Percentiles rank a stretch among this genome's conserved stretches.
Conservation (phyloP, 2,797 vertebrate genomes). For the Spheniscus humboldti region DNA sequence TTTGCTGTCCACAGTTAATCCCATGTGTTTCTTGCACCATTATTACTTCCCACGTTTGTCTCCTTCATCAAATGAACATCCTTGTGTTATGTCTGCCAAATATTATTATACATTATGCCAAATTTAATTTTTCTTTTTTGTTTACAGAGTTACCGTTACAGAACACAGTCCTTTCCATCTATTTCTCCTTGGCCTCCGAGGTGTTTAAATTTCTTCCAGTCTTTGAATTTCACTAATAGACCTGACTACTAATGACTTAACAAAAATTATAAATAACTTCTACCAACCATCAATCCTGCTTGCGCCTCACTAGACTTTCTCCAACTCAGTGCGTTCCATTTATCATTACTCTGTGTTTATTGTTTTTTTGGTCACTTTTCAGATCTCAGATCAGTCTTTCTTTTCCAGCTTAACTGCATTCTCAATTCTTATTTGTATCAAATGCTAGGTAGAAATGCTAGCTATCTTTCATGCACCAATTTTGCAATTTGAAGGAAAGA, state of each 20-base stretch:
- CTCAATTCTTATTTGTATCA: neutral
- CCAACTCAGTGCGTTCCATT: neutral
- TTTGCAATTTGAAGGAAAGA: neutral
- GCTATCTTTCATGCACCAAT: neutral
- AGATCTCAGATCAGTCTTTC: neutral
- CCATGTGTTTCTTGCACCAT: neutral
- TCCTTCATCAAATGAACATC: constrained; percentile 5
- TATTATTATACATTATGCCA: neutral
- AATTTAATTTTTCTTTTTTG: constrained; percentile 6
- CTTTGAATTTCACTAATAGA: constrained; percentile 28
- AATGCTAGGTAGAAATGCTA: neutral
- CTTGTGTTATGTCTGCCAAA: neutral
- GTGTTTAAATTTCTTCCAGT: neutral
- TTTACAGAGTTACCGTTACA: neutral
- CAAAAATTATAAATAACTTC: constrained; percentile 36
- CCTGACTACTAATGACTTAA: neutral
- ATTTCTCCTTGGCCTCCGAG: neutral
- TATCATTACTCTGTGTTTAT: neutral
- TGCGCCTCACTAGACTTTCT: neutral
- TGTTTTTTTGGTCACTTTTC: neutral
- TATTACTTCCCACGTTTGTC: neutral
- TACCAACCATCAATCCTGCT: neutral
- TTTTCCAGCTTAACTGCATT: neutral
- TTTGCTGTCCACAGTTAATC: neutral
- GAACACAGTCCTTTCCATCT: neutral